Percentiles rank a stretch among this genome's conserved stretches.
Evolutionary conservation across 1,140 invertebrate genomes (phyloP).

Genomic region (Anadara kagoshimensis): DNA sequence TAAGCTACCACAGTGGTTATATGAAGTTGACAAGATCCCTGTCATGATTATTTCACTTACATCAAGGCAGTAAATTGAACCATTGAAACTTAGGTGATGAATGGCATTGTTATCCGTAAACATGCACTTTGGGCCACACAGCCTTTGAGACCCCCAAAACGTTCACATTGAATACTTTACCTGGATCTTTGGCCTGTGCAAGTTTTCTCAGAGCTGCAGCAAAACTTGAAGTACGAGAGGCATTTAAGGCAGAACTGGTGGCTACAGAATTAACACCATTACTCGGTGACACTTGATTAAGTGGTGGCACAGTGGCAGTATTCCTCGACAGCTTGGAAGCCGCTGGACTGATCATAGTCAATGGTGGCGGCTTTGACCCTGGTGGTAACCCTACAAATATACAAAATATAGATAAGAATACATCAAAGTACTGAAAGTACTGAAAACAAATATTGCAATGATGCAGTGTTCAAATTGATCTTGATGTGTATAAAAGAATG

Average conservation of each 20-base stretch:
- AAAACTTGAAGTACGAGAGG: slow-evolving; percentile 78
- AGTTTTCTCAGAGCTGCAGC: slow-evolving; percentile 86
- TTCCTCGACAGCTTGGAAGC: slow-evolving; percentile 62
- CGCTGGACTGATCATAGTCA: slow-evolving; percentile 67
- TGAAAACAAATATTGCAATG: background rate
- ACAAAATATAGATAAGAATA: background rate
- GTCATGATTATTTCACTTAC: no score
- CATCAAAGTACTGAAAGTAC: background rate
- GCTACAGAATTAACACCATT: slow-evolving; percentile 58
- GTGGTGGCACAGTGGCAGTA: slow-evolving; percentile 70
- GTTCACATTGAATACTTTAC: slow-evolving; percentile 20
- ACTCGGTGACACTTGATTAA: slow-evolving; percentile 68
- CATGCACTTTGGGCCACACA: no score
- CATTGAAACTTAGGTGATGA: no score
- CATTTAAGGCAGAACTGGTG: slow-evolving; percentile 59
- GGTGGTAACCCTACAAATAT: slow-evolving; percentile 64
- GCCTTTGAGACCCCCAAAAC: no score
- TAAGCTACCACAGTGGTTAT: no score
- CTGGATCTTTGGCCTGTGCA: slow-evolving; percentile 81
- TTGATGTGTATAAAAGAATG: background rate
- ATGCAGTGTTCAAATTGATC: background rate
- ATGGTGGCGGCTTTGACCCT: slow-evolving; percentile 68
- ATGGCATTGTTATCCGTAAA: no score
- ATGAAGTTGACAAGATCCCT: no score
- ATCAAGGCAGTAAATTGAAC: no score